Base-by-base conservation (phyloP, 2,888 invertebrate genomes). In the Sphinx pinastri region DNA sequence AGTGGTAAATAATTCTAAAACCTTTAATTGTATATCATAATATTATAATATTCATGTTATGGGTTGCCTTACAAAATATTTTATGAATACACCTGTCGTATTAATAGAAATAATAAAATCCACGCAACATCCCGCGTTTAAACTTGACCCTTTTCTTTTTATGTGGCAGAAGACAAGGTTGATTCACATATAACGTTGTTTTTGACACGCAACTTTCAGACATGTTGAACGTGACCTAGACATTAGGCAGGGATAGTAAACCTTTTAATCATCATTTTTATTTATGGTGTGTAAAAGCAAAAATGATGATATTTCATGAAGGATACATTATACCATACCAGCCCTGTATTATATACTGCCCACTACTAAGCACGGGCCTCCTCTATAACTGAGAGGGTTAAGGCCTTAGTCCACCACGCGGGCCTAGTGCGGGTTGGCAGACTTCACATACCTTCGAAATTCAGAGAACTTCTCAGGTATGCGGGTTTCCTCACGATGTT, bases 61-160 rank as follows among this genome's bases (percentile, higher is more conserved):
- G 8, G 11, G 4, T n/a, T 13, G 19, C 19, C 47, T 19, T 16
- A 60, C 11, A 16, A 13, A 16, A 49, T 19, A 63, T 63, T 63
- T 49, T 47, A 49, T 13, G 25, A 19, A 63, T 60, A n/a, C 60
- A 63, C 12, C 7, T 49, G 13, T 13, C 63, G 7, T 63, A 49
- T 19, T 49, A 63, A 63, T 19, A 63, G 63, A 63, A 49, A 49
- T 12, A 47, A 63, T 63, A 63, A 63, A 63, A 63, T 13, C 49
- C 49, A 19, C 63, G 16, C 49, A 63, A 49, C 47, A 13, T 25
- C 16, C 49, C 63, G 49, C 47, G 49, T 63, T 63, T 63, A 63
- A 63, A 63, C 63, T 63, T 63, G 63, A 63, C 63, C 63, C 49
- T 63, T 63, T 63, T 63, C 19, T 63, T 60, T 60, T 60, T 60